Evolutionary conservation across 2,888 invertebrate species (phyloP), one percentile per base, ranked within the genome.

Genomic region (Ashinkailepas kermadecensis): DNA sequence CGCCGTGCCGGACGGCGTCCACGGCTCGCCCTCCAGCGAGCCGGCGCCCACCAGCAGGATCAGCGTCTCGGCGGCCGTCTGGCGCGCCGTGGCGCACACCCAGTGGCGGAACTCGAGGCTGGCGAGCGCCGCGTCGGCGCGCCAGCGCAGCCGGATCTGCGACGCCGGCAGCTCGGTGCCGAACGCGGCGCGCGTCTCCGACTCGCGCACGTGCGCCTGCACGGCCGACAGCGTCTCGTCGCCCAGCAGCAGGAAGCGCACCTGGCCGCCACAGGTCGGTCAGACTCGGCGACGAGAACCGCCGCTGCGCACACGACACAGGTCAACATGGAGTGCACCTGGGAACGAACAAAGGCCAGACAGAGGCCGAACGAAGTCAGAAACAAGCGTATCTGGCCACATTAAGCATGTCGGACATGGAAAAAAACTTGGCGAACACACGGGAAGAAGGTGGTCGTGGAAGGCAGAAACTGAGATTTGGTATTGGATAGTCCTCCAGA

Each of bases 211-310:
- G 74, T 74, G 56, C 54, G 11, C 21, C 54, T 74, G 74, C 56
- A 74, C 74, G 56, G 74, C 74, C 9, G 54, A 15, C 74, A 74
- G 56, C 56, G 74, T 56, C 56, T 74, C 74, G 74, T 74, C 74
- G 56, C 74, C 74, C 74, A 74, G 54, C 21, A 74, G 54, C 54
- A 74, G 74, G 56, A 15, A 74, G 21, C 6, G 21, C 54, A 74
- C 56, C 74, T 74, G 74, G 23, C n/a, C n/a, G 7, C 62, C 62
- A 18, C 62, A 62, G 15, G 12, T 15, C 62, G 7, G 62, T 39
- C 39, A 39, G 39, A 39, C 39, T 39, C 39, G 39, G 39, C 39
- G 4, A 39, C 39, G 39, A 4, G 39, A 39, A 4, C 39, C 39
- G 39, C 39, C 39, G 4, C 39, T 39, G 39, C 39, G 39, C 39